Percentiles rank a stretch among this genome's conserved stretches.
Conservation (phyloP, 2,797 vertebrate species). For the Alauda arvensis region DNA sequence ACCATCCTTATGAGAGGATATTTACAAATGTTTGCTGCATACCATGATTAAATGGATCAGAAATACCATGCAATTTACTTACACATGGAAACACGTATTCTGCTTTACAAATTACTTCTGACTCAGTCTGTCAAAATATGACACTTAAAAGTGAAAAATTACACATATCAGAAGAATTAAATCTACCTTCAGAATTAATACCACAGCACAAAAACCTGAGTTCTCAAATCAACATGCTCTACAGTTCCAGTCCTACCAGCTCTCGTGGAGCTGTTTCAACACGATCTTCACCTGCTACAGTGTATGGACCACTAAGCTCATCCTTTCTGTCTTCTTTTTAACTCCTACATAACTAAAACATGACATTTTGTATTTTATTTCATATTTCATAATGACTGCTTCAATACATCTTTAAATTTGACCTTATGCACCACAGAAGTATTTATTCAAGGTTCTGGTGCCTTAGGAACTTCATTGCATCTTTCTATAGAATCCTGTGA, state of each 20-base stretch:
- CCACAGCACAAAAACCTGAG: not conserved
- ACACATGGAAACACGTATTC: not conserved
- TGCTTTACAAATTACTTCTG: slow-evolving; percentile 36
- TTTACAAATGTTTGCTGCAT: not conserved
- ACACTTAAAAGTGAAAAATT: slow-evolving; percentile 33
- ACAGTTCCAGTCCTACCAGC: not conserved
- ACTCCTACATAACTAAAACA: not conserved
- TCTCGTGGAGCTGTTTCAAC: not conserved
- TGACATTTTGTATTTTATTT: not conserved
- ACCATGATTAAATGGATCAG: not conserved
- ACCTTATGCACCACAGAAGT: not conserved
- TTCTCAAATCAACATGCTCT: not conserved
- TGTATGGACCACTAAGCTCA: not conserved
- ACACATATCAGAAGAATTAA: not conserved
- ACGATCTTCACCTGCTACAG: not conserved
- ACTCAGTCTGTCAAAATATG: slow-evolving; percentile 48
- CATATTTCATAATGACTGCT: not conserved
- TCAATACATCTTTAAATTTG: not conserved
- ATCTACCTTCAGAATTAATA: not conserved
- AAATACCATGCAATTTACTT: slow-evolving; percentile 20
- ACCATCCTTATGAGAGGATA: not conserved
- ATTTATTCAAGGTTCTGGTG: not conserved
- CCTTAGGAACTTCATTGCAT: not conserved
- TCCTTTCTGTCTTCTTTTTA: not conserved
- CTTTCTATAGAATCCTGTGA: not conserved